phyloP scores from a whole-genome alignment of 1,140 invertebrate genomes.

The Thaumetopoea pityocampa region DNA sequence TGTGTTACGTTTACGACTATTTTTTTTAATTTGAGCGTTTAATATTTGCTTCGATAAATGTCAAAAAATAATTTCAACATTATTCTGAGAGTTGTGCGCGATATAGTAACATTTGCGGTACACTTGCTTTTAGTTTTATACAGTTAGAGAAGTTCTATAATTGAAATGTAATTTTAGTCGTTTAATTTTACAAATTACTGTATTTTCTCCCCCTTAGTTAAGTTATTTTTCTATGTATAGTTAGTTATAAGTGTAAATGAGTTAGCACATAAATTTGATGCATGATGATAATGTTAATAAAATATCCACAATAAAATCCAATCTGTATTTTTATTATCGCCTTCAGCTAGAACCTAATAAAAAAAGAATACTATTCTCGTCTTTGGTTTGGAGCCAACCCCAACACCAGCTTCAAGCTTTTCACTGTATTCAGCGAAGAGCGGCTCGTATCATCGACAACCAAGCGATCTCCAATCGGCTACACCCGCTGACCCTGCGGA shows the following conservation, averaged over 20 bases:
- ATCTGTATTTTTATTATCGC: conserved; percentile 25
- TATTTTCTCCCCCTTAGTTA: conserved; percentile 74
- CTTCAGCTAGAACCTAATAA: neutral
- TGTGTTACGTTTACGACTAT: conserved; percentile 23
- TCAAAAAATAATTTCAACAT: conserved; percentile 15
- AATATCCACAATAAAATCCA: conserved; percentile 74
- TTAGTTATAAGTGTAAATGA: conserved; percentile 76
- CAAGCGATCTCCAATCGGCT: too few species aligned
- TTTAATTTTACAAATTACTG: conserved; percentile 72
- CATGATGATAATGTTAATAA: conserved; percentile 76
- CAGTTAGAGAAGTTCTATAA: conserved; percentile 67
- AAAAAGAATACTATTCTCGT: too few species aligned
- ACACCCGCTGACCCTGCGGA: too few species aligned
- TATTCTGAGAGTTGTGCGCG: conserved; percentile 67
- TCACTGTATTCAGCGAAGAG: too few species aligned
- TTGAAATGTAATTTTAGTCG: conserved; percentile 65
- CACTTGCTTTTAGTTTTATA: conserved; percentile 63
- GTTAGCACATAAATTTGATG: conserved; percentile 74
- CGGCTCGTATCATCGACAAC: too few species aligned
- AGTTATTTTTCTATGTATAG: conserved; percentile 76
- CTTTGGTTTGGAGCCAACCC: too few species aligned
- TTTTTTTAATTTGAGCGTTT: conserved; percentile 9
- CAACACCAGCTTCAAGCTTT: too few species aligned
- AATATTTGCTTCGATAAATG: conserved; percentile 13
- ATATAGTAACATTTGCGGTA: conserved; percentile 57